A percentile compares a stretch with the other conserved stretches of the same genome.
These are phyloP conservation scores for Drosophila tripunctata DNA, from an alignment of 2,888 invertebrate genomes.

Conservation along the genomic window DNA sequence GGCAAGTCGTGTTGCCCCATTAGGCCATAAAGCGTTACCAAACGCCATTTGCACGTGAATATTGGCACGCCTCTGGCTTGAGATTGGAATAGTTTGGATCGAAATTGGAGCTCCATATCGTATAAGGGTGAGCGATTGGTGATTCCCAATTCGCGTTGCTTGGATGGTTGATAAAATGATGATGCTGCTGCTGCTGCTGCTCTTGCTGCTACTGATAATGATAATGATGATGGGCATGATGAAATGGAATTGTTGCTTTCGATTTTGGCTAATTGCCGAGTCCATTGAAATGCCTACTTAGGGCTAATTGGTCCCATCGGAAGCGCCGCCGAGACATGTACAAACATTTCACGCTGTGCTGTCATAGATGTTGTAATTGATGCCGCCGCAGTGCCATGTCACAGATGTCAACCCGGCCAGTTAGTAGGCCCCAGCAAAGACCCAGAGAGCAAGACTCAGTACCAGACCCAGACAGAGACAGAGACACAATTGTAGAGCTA, in stretches of 20 bases:
- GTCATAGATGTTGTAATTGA: conserved; percentile 83
- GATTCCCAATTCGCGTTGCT: conserved; percentile 21
- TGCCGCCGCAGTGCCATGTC: conserved; percentile 80
- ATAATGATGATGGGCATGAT: conserved; percentile 53
- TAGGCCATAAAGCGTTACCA: conserved; percentile 73
- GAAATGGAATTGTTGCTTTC: conserved; percentile 77
- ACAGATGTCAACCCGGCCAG: conserved; percentile 69
- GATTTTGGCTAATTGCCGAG: conserved; percentile 78
- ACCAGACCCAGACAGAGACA: conserved; percentile 15
- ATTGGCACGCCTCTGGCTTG: conserved; percentile 50
- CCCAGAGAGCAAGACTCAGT: conserved; percentile 20
- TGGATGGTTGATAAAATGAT: neutral
- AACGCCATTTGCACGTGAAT: conserved; percentile 71
- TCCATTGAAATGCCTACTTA: conserved; percentile 79
- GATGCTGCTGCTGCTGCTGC: conserved; percentile 25
- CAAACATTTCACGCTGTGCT: conserved; percentile 83
- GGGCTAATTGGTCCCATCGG: conserved; percentile 80
- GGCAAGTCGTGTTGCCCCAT: conserved; percentile 52
- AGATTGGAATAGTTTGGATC: conserved; percentile 15
- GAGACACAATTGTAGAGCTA: conserved; percentile 15
- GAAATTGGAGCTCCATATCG: conserved; percentile 37
- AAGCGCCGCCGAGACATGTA: conserved; percentile 75
- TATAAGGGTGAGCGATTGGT: conserved; percentile 12
- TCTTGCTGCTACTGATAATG: conserved; percentile 8
- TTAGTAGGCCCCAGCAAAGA: conserved; percentile 14